Conservation (phyloP, 2,113 vertebrate genomes). For the Microcebus ravelobensis region DNA sequence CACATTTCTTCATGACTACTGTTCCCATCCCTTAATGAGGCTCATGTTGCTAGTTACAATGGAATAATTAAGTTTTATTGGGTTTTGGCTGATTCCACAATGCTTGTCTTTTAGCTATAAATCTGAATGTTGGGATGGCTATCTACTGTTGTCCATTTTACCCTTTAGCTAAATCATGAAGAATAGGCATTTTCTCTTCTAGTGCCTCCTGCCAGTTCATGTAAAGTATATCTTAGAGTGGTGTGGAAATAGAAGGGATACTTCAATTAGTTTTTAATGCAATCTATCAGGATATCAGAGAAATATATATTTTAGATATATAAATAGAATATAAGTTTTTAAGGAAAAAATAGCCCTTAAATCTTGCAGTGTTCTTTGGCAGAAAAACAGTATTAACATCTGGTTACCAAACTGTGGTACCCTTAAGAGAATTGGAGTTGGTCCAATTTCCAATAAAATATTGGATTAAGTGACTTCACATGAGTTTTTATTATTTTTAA, state of each 20-base stretch:
- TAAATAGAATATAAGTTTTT: constrained; percentile 56
- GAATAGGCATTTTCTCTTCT: background rate
- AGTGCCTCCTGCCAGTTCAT: background rate
- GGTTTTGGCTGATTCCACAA: background rate
- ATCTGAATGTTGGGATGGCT: background rate
- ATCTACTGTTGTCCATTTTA: background rate
- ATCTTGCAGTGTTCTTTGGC: constrained; percentile 73
- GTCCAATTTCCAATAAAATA: constrained; percentile 76
- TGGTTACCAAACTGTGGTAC: constrained; percentile 77
- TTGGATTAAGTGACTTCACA: constrained; percentile 78
- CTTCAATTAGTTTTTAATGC: constrained; percentile 54
- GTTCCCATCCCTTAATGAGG: constrained; percentile 3
- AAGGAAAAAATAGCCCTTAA: constrained; percentile 61
- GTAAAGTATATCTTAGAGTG: background rate
- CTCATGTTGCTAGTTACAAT: constrained; percentile 49
- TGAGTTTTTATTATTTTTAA: constrained; percentile 80
- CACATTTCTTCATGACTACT: constrained; percentile 7
- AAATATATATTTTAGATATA: constrained; percentile 64
- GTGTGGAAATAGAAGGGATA: background rate
- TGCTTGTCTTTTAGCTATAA: constrained; percentile 13
- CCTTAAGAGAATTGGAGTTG: constrained; percentile 74
- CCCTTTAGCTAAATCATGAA: background rate
- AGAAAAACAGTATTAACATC: constrained; percentile 73
- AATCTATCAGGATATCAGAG: constrained; percentile 34
- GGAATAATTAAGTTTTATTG: constrained; percentile 43